Percentiles rank a stretch among this genome's conserved stretches.
phyloP scores from a whole-genome alignment of 2,797 vertebrate genomes.

The Sylvia borin region DNA sequence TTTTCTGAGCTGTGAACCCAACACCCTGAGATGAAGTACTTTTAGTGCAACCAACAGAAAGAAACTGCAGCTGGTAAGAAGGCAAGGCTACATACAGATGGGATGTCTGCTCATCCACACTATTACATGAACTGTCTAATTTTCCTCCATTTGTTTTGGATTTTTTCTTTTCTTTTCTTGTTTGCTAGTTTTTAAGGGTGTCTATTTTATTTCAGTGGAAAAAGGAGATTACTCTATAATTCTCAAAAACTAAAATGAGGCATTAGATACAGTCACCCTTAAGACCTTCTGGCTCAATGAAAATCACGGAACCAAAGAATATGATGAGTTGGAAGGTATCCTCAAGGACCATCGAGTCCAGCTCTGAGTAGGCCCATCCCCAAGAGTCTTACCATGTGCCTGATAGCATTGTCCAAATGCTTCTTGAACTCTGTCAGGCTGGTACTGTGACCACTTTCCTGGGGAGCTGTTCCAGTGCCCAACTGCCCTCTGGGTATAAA shows the following conservation, averaged over 20 bases:
- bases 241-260: background rate
- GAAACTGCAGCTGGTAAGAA: background rate
- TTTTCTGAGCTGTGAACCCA: background rate
- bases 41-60: background rate
- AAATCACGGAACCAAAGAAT: background rate
- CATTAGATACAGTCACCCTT: background rate
- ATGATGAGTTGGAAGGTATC: background rate
- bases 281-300: background rate
- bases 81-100: background rate
- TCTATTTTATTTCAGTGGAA: background rate
- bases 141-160: background rate
- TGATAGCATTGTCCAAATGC: accelerated
- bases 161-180: background rate
- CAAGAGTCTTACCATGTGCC: background rate
- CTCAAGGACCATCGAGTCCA: accelerated
- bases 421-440: background rate
- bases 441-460: background rate
- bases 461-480: too few relatives aligned
- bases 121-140: background rate
- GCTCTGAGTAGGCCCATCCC: background rate
- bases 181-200: background rate
- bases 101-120: background rate
- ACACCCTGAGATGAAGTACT: background rate
- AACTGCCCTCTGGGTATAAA: accelerated
- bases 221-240: background rate